Evolutionary conservation across 2,797 vertebrate genomes (phyloP).

Genomic region (Gephyroberyx darwinii): DNA sequence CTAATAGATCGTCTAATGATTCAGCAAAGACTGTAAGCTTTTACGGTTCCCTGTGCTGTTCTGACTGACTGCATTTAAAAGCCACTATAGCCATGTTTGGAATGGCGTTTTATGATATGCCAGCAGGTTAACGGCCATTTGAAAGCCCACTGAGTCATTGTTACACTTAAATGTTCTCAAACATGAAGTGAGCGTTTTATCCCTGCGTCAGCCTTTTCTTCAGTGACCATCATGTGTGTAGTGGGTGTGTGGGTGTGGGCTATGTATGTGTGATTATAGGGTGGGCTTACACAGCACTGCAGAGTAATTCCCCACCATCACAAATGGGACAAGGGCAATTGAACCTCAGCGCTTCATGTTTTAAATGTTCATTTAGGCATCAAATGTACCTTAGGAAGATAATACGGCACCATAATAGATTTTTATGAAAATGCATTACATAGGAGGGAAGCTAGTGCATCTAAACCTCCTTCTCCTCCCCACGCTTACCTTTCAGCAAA

Average conservation of each 20-base stretch:
- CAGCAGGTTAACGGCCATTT: conserved; percentile 74
- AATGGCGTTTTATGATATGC: conserved; percentile 57
- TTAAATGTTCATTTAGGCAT: conserved; percentile 77
- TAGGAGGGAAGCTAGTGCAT: conserved; percentile 44
- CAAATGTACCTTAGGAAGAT: conserved; percentile 73
- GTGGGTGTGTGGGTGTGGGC: conserved; percentile 3
- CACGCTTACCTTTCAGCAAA: conserved; percentile 58
- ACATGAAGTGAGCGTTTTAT: conserved; percentile 65
- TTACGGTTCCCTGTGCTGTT: conserved; percentile 55
- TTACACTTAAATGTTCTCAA: conserved; percentile 67
- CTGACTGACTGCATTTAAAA: conserved; percentile 53
- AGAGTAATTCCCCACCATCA: conserved; percentile 58
- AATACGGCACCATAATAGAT: conserved; percentile 72
- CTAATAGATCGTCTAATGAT: conserved; percentile 59
- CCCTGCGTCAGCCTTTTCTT: conserved; percentile 60
- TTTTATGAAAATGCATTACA: conserved; percentile 75
- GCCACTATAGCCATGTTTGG: conserved; percentile 44
- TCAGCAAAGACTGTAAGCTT: conserved; percentile 51
- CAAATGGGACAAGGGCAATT: conserved; percentile 73
- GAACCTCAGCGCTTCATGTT: conserved; percentile 70
- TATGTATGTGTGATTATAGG: neutral
- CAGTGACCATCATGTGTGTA: conserved; percentile 44
- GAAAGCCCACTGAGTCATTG: conserved; percentile 66
- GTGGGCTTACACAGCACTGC: conserved; percentile 31
- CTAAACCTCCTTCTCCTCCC: conserved; percentile 44